Evolutionary conservation across 1,140 invertebrate species (phyloP).

Genomic region (Rhagoletis zephyria): DNA sequence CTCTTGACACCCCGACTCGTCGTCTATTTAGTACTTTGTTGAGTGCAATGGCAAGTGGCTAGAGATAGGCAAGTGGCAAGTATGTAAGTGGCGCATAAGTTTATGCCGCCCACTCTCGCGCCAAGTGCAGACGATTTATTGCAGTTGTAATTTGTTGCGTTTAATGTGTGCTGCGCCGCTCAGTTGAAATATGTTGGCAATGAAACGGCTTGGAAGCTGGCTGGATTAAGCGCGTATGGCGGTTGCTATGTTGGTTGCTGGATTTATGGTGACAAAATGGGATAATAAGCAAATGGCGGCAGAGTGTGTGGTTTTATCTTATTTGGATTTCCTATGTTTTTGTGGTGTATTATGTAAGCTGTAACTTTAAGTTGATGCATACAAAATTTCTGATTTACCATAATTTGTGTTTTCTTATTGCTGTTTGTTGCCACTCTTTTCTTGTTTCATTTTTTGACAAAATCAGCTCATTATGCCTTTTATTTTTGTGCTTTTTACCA

Average conservation of each 20-base stretch:
- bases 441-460: background rate
- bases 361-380: background rate
- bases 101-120: constrained; percentile 34
- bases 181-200: constrained; percentile 49
- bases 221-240: background rate
- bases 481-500: background rate
- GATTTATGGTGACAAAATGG: constrained; percentile 47
- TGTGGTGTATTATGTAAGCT: background rate
- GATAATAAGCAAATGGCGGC: constrained; percentile 11
- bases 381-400: no score
- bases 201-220: constrained; percentile 12
- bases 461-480: background rate
- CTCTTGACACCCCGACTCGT: constrained; percentile 12
- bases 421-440: background rate
- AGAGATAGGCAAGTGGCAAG: background rate
- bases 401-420: no score
- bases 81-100: constrained; percentile 13
- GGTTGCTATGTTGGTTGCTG: background rate
- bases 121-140: constrained; percentile 43
- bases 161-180: constrained; percentile 21
- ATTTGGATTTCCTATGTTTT: background rate
- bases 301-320: background rate
- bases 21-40: background rate
- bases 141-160: constrained; percentile 47
- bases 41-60: background rate